Evolutionary conservation across 2,113 vertebrate species (phyloP).

Genomic region (Coryphaenoides rupestris): DNA sequence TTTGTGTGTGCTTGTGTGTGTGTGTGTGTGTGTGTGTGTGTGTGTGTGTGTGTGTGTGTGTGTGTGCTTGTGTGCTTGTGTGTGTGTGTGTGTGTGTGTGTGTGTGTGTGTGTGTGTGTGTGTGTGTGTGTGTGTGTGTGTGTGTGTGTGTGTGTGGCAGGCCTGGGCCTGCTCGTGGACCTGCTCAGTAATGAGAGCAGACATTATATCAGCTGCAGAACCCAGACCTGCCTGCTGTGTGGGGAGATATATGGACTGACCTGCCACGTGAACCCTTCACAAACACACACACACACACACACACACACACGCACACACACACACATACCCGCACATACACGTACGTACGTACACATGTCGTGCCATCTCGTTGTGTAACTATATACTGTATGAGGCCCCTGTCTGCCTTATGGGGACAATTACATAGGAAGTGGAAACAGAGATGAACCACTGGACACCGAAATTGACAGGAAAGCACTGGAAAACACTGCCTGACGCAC

Average conservation of each 20-base stretch:
- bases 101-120: background rate
- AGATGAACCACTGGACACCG: conserved; percentile 33
- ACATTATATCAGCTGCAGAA: conserved; percentile 50
- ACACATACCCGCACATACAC: conserved; percentile 18
- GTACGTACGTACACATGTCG: background rate
- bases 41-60: conserved; percentile 1
- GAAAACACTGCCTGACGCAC: conserved; percentile 34
- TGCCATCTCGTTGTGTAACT: background rate
- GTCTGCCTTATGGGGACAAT: conserved; percentile 31
- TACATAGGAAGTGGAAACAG: conserved; percentile 52
- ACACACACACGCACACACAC: conserved; percentile 16
- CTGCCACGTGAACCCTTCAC: conserved; percentile 61
- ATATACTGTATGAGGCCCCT: background rate
- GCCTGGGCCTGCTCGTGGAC: conserved; percentile 4
- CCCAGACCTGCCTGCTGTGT: conserved; percentile 62
- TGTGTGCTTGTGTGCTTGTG: too few relatives aligned
- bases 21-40: conserved; percentile 19
- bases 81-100: conserved; percentile 7
- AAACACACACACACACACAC: conserved; percentile 17
- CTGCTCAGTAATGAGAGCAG: conserved; percentile 15
- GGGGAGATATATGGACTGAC: conserved; percentile 60
- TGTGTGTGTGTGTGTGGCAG: background rate
- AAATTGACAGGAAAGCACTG: conserved; percentile 51
- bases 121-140: conserved; percentile 2
- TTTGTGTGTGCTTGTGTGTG: conserved; percentile 14